These are phyloP conservation scores for Hypotaenidia okinawae DNA, from an alignment of 2,797 vertebrate genomes.

Conservation along the genomic window DNA sequence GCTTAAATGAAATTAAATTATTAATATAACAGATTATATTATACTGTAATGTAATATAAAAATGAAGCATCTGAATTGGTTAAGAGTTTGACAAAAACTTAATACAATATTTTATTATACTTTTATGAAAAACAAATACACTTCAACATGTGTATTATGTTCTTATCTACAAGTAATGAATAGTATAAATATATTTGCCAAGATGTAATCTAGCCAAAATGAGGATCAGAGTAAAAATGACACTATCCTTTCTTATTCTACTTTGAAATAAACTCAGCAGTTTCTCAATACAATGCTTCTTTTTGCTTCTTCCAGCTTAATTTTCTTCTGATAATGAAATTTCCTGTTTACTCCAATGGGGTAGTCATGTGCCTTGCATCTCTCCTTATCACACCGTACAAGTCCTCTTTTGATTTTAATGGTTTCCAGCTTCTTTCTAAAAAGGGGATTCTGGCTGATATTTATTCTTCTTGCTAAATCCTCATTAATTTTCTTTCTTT, in stretches of 20 bases:
- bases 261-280: background rate
- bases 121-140: background rate
- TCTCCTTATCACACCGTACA: background rate
- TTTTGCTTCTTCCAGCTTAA: background rate
- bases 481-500: background rate
- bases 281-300: background rate
- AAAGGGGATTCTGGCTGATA: background rate
- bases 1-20: background rate
- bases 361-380: background rate
- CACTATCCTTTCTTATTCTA: background rate
- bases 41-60: background rate
- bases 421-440: background rate
- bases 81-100: background rate
- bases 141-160: background rate
- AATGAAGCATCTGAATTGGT: background rate
- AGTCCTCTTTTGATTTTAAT: background rate
- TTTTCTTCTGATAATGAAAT: background rate
- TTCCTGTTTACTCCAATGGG: background rate
- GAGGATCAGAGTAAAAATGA: background rate
- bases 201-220: background rate
- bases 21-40: background rate
- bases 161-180: background rate
- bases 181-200: background rate
- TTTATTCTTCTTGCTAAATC: background rate
- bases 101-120: background rate